These are phyloP conservation scores for Lordiphosa mommai DNA, from an alignment of 1,140 invertebrate species.

Conservation along the genomic window DNA sequence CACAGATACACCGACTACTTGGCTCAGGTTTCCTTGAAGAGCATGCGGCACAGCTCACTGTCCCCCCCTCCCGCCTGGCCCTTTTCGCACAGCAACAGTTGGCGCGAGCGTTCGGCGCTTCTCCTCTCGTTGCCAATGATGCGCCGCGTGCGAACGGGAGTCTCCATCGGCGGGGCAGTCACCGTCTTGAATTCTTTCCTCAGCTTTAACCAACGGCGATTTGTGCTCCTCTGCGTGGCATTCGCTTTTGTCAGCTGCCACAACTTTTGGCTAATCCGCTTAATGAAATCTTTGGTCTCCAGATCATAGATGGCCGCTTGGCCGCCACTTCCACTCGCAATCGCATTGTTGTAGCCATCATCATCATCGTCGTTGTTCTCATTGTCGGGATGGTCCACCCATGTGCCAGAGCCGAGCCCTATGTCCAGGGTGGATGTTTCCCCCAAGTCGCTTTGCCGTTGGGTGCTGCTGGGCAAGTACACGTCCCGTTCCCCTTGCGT, in stretches of 20 bases:
- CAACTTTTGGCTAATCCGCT: slow-evolving; percentile 10
- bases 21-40: slow-evolving; percentile 27
- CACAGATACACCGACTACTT: neutral
- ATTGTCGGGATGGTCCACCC: no score
- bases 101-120: slow-evolving; percentile 29
- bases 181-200: no score
- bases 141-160: slow-evolving; percentile 10
- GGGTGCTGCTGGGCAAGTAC: neutral
- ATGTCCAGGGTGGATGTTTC: neutral
- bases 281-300: slow-evolving; percentile 1
- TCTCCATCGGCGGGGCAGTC: slow-evolving; percentile 9
- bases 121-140: slow-evolving; percentile 34
- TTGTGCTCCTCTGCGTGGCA: no score
- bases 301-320: slow-evolving; percentile 2
- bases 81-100: slow-evolving; percentile 29
- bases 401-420: neutral
- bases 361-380: slow-evolving; percentile 4
- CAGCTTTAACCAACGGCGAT: no score
- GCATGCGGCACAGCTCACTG: slow-evolving; percentile 32
- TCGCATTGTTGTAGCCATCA: neutral
- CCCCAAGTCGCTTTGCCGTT: neutral
- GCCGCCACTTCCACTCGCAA: slow-evolving; percentile 14
- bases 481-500: neutral
- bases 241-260: slow-evolving; percentile 2
- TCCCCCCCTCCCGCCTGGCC: slow-evolving; percentile 19